Percentiles rank a stretch among this genome's conserved stretches.
These are phyloP conservation scores for Oncorhynchus mykiss DNA, from an alignment of 2,113 vertebrate species.

Conservation along the genomic window DNA sequence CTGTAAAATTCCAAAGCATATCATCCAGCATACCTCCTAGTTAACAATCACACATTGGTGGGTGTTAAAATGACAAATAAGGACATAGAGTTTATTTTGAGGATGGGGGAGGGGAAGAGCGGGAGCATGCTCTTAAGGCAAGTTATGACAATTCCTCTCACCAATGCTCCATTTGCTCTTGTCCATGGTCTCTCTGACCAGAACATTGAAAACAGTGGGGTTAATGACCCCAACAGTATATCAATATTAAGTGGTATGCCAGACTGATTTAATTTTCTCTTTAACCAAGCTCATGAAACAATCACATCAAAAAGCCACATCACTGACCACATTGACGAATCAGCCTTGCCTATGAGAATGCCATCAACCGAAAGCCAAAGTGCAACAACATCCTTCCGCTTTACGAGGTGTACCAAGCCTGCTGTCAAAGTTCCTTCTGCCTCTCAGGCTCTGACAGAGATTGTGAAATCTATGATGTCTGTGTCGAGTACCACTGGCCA, in stretches of 20 bases:
- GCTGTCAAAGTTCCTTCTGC: conserved; percentile 17
- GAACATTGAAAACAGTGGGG: no score
- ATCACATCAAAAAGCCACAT: conserved; percentile 1
- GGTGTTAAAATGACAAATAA: not conserved
- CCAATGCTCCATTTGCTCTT: no score
- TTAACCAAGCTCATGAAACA: not conserved
- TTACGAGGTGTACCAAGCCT: conserved; percentile 1
- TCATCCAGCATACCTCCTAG: not conserved
- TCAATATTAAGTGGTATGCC: not conserved
- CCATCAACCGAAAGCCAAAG: conserved; percentile 16
- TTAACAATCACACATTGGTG: not conserved
- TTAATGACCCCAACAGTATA: conserved; percentile 9
- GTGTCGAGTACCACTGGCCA: conserved; percentile 6
- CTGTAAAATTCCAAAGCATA: conserved; percentile 20
- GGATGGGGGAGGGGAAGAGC: not conserved
- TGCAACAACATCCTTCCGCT: conserved; percentile 1
- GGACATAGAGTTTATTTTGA: not conserved
- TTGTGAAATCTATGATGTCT: conserved; percentile 33
- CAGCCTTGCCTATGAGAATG: conserved; percentile 27
- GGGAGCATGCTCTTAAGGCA: no score
- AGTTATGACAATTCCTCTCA: no score
- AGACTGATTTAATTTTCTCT: not conserved
- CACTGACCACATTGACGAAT: conserved; percentile 24
- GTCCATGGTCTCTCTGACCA: no score
- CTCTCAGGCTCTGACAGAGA: conserved; percentile 7